A percentile compares a stretch with the other conserved stretches of the same genome.
These are phyloP conservation scores for Enteromius fasciolatus DNA, from an alignment of 2,797 vertebrate species.

Conservation along the genomic window DNA sequence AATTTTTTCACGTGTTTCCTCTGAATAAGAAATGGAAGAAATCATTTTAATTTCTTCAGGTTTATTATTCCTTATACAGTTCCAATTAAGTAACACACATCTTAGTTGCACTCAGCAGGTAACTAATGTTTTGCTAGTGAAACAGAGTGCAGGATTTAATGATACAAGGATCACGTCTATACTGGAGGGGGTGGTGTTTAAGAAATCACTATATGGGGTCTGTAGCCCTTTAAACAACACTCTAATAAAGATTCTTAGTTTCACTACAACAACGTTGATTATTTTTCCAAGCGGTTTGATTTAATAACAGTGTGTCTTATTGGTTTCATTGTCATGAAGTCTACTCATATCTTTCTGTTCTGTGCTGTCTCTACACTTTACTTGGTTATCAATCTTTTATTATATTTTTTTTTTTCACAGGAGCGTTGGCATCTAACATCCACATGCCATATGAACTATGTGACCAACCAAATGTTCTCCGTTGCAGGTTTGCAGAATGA, in stretches of 20 bases:
- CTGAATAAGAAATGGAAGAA: slow-evolving; percentile 35
- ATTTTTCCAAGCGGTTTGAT: slow-evolving; percentile 1
- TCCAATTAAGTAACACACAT: slow-evolving; percentile 66
- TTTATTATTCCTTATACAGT: slow-evolving; percentile 57
- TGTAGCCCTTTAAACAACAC: slow-evolving; percentile 10
- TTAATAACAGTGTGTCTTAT: not conserved
- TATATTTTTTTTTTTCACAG: slow-evolving; percentile 59
- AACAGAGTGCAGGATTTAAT: slow-evolving; percentile 68
- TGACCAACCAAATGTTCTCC: slow-evolving; percentile 81
- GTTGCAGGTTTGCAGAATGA: slow-evolving; percentile 79
- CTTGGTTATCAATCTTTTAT: slow-evolving; percentile 4
- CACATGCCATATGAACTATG: slow-evolving; percentile 69
- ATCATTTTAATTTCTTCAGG: slow-evolving; percentile 60
- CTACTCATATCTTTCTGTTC: not conserved
- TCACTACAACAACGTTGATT: slow-evolving; percentile 3
- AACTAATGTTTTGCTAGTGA: slow-evolving; percentile 65
- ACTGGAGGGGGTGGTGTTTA: slow-evolving; percentile 32
- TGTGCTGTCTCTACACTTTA: not conserved
- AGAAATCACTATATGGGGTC: slow-evolving; percentile 39
- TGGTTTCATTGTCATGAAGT: not conserved
- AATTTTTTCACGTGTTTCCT: slow-evolving; percentile 24
- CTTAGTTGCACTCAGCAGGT: slow-evolving; percentile 67
- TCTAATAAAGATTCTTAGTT: slow-evolving; percentile 4
- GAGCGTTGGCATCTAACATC: slow-evolving; percentile 66
- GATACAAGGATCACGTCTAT: slow-evolving; percentile 59